Evolutionary conservation across 2,797 vertebrate species (phyloP).

Genomic region (Phataginus tricuspis): DNA sequence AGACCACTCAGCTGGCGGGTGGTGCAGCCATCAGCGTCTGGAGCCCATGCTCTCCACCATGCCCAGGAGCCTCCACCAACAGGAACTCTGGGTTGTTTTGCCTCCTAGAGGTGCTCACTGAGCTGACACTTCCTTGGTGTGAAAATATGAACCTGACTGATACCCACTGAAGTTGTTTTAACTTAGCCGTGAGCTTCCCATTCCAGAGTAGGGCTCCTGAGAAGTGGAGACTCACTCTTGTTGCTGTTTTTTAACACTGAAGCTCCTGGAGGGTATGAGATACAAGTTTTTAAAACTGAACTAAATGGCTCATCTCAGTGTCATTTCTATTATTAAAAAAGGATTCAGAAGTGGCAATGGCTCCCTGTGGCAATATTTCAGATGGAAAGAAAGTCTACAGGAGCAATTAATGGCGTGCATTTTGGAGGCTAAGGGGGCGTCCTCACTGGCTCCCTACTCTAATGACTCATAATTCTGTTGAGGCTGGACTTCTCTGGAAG

Average conservation of each 20-base stretch:
- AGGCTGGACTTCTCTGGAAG: conserved; percentile 13
- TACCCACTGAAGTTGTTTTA: not conserved
- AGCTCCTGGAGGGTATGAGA: not conserved
- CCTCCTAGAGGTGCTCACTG: not conserved
- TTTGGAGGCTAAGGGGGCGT: not conserved
- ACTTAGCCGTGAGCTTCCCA: not conserved
- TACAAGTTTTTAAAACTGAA: conserved; percentile 13
- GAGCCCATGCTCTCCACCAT: fast-evolving
- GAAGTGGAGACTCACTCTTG: not conserved
- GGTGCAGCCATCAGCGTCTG: not conserved
- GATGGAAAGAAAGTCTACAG: conserved; percentile 36
- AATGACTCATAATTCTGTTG: conserved; percentile 32
- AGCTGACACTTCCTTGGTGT: not conserved
- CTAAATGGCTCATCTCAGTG: conserved; percentile 16
- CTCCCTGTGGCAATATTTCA: conserved; percentile 54
- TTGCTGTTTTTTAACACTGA: not conserved
- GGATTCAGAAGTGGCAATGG: conserved; percentile 14
- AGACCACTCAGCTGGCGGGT: not conserved
- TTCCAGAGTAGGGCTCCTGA: not conserved
- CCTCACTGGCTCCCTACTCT: not conserved
- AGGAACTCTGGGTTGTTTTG: not conserved
- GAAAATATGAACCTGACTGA: not conserved
- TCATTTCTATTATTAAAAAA: conserved; percentile 44
- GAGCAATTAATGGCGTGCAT: not conserved
- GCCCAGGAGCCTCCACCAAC: not conserved